phyloP scores from a whole-genome alignment of 2,113 vertebrate genomes.

The Sminthopsis crassicaudata region DNA sequence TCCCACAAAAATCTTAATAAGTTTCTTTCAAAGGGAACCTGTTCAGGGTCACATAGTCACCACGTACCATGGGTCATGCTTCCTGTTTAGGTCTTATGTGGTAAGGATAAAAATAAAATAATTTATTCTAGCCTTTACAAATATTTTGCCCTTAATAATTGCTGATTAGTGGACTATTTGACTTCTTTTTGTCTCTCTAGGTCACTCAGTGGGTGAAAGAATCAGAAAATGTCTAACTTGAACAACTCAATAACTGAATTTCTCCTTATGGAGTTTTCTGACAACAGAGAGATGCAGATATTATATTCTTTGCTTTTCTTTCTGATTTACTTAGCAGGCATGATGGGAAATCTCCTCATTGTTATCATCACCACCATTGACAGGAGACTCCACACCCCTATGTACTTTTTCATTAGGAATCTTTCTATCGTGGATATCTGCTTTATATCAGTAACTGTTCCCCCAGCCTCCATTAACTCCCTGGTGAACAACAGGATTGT shows the following conservation, averaged over 20 bases:
- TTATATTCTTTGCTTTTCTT: not conserved
- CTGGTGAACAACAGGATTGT: not conserved
- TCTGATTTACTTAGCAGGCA: not conserved
- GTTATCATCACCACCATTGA: constrained; percentile 29
- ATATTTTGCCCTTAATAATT: not conserved
- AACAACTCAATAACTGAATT: not conserved
- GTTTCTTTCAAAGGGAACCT: not conserved
- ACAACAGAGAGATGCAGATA: not conserved
- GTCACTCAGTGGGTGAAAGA: not conserved
- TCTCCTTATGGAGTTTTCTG: not conserved
- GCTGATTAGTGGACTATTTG: not conserved
- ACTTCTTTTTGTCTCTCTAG: not conserved
- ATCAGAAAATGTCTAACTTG: not conserved
- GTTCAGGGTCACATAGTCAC: not conserved
- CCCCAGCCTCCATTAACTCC: not conserved
- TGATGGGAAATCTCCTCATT: not conserved
- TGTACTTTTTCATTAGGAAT: constrained; percentile 69
- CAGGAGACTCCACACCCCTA: constrained; percentile 30
- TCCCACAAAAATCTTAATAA: not conserved
- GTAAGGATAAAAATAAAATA: not conserved
- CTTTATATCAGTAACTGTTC: constrained; percentile 7
- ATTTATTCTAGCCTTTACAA: not conserved
- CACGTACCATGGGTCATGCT: not conserved
- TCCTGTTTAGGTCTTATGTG: not conserved
- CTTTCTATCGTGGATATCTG: constrained; percentile 30